Conservation (phyloP, 2,797 vertebrate genomes). For the Ctenosaura bakeri region DNA sequence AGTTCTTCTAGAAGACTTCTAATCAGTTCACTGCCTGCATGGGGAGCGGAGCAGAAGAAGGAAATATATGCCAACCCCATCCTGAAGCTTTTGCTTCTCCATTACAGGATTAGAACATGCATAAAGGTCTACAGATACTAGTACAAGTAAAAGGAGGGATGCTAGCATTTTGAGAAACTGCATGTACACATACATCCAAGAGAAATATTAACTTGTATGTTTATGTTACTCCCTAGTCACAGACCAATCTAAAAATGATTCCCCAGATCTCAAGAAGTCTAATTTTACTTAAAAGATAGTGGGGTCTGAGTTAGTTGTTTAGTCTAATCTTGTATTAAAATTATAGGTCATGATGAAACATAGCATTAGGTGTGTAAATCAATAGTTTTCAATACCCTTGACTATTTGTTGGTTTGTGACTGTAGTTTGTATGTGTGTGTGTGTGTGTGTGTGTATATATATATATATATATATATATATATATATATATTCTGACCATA, state of each 20-base stretch:
- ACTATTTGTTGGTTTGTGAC: not conserved
- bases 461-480: too few relatives aligned
- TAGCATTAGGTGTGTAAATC: not conserved
- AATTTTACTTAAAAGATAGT: not conserved
- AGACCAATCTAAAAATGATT: not conserved
- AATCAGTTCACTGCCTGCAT: too few relatives aligned
- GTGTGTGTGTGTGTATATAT: too few relatives aligned
- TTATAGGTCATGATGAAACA: not conserved
- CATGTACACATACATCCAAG: not conserved
- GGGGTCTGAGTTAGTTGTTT: not conserved
- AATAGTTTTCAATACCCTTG: not conserved
- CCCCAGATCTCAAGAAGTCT: not conserved
- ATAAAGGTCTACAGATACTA: not conserved
- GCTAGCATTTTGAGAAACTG: not conserved
- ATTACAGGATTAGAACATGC: not conserved
- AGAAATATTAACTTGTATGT: not conserved
- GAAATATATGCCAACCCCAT: too few relatives aligned
- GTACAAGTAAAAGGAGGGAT: not conserved
- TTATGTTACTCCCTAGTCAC: not conserved
- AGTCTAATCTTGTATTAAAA: not conserved
- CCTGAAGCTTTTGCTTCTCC: too few relatives aligned
- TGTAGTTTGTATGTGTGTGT: not conserved
- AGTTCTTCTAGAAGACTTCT: too few relatives aligned
- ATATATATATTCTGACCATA: not conserved
- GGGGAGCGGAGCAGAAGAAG: too few relatives aligned